These are phyloP conservation scores for Corythaeola cristata DNA, from an alignment of 2,113 vertebrate species.

Conservation along the genomic window DNA sequence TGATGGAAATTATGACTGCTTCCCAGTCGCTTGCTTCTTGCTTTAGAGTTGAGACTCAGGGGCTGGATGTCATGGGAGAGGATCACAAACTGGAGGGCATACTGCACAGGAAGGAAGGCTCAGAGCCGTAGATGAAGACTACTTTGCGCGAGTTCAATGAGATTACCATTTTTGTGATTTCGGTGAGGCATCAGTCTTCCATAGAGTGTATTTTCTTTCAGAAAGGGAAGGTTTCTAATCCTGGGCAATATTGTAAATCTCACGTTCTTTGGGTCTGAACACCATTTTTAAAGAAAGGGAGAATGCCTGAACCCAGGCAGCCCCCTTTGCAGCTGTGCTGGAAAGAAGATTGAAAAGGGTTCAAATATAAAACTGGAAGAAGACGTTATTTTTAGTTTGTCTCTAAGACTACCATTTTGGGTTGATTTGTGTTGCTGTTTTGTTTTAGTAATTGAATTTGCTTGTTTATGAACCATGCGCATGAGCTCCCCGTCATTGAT, in stretches of 20 bases:
- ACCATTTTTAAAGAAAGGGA: not conserved
- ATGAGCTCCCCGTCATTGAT: not conserved
- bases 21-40: not conserved
- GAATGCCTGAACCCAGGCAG: not conserved
- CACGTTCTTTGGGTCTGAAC: not conserved
- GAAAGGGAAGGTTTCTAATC: not conserved
- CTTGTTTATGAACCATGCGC: not conserved
- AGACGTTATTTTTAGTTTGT: not conserved
- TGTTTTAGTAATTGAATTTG: not conserved
- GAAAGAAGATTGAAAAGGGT: not conserved
- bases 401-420: not conserved
- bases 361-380: not conserved
- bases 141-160: rapidly evolving
- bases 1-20: not conserved
- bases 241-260: not conserved
- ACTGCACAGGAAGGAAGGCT: not conserved
- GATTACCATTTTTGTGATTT: not conserved
- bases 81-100: not conserved
- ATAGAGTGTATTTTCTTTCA: not conserved
- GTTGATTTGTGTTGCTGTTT: not conserved
- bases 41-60: not conserved
- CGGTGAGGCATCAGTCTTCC: not conserved
- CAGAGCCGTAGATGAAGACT: not conserved
- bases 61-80: not conserved
- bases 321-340: not conserved